These are phyloP conservation scores for Ganaspis sp. DNA, from an alignment of 1,140 invertebrate genomes.

Conservation along the genomic window DNA sequence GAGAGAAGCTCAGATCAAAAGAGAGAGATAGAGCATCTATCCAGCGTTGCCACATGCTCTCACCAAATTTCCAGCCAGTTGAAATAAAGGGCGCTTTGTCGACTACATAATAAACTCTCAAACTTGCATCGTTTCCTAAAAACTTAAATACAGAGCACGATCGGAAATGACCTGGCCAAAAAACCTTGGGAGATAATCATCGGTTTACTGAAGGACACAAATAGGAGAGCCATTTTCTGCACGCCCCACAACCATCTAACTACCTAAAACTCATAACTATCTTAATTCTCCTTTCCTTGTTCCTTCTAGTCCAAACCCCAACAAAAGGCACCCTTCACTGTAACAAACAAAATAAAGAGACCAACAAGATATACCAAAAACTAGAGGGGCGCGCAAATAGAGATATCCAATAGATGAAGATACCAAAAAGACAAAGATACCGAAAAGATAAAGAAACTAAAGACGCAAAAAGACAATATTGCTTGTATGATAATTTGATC, in stretches of 20 bases:
- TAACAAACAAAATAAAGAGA: no score
- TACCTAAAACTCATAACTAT: slow-evolving; percentile 21
- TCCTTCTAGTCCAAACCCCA: neutral
- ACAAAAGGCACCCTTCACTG: neutral
- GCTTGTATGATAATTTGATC: neutral
- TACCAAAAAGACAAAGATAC: no score
- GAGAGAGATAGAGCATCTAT: slow-evolving; percentile 21
- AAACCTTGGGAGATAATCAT: slow-evolving; percentile 3
- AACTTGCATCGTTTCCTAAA: slow-evolving; percentile 25
- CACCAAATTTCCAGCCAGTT: slow-evolving; percentile 63
- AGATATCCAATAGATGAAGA: no score
- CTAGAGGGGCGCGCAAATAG: no score
- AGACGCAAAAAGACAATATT: slow-evolving; percentile 8
- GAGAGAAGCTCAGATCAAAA: neutral
- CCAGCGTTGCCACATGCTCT: slow-evolving; percentile 66
- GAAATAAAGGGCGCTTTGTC: slow-evolving; percentile 63
- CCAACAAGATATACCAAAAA: no score
- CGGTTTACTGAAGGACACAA: slow-evolving; percentile 12
- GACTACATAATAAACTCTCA: slow-evolving; percentile 2
- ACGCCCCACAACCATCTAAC: neutral
- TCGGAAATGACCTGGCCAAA: slow-evolving; percentile 26
- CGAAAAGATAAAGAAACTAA: neutral
- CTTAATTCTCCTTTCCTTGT: neutral
- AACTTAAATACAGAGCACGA: slow-evolving; percentile 19
- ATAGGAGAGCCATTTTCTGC: slow-evolving; percentile 22